Conservation (phyloP, 2,113 vertebrate species). For the Phylloscopus trochiloides region DNA sequence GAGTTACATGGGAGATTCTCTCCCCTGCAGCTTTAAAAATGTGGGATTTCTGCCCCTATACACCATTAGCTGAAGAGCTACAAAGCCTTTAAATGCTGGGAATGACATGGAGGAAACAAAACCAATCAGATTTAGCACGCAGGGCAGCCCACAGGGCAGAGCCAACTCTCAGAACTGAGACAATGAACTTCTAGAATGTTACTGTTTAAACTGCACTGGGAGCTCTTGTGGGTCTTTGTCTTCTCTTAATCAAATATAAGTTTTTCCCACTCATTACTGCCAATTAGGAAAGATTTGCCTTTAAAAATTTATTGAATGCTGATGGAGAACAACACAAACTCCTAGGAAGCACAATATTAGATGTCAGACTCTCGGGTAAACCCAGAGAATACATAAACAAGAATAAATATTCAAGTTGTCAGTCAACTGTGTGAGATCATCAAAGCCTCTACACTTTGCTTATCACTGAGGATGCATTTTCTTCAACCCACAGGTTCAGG, state of each 20-base stretch:
- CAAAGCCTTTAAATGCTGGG: background rate
- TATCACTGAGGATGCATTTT: background rate
- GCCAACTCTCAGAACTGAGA: background rate
- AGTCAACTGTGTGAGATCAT: background rate
- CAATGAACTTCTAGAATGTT: background rate
- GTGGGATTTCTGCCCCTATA: background rate
- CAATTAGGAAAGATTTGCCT: conserved; percentile 28
- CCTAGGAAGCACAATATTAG: background rate
- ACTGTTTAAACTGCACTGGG: background rate
- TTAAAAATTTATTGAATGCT: conserved; percentile 11
- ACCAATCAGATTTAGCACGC: background rate
- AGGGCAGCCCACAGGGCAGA: background rate
- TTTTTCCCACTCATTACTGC: conserved; percentile 30
- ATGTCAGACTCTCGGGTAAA: background rate
- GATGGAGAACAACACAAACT: background rate
- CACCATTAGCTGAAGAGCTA: background rate
- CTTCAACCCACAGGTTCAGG: background rate
- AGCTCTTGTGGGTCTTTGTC: background rate
- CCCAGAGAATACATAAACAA: background rate
- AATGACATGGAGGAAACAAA: conserved; percentile 17
- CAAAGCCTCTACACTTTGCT: background rate
- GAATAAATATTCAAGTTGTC: background rate
- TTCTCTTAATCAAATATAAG: conserved; percentile 9
- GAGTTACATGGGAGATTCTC: background rate
- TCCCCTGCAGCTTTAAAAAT: background rate